Evolutionary conservation across 1,140 invertebrate species (phyloP), one percentile per base, ranked within the genome.

Genomic region (Lordiphosa clarofinis): DNA sequence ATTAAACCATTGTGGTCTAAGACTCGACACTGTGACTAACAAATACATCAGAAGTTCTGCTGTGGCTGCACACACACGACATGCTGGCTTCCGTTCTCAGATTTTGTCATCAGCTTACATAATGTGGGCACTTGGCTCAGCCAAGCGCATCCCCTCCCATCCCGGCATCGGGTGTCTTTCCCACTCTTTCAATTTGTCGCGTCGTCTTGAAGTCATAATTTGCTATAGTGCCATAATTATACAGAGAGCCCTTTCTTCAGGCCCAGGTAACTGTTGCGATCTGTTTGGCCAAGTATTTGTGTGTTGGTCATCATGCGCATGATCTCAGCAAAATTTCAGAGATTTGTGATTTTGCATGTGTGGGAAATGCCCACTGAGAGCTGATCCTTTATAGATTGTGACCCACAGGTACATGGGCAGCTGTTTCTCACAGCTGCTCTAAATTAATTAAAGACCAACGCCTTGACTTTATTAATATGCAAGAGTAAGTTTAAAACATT

Each of bases 131-230:
- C 39, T 33, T 38, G 38, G 62, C 46, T 59, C 64, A 79, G 15
- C 66, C 39, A 65, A 74, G 75, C 65, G 70, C 52, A 61, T 68
- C 58, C 63, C 63, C 13, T 71, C 65, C 66, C 56, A 61, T 68
- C 58, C 63, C 63, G 13, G 67, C 70, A 46, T 54, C 50, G 53
- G 50, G 49, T 53, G 50, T 60, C 65, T 69, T 73, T 55, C 63
- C 64, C 59, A 54, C 69, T 74, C 75, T 79, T 79, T 79, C 65
- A 81, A 81, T 81, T 67, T 74, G 71, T 81, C 71, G 62, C 71
- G n/a, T n/a, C n/a, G n/a, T n/a, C n/a, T 54, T 54, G 52, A 5
- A 31, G 28, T 31, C 28, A 31, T 54, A 54, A 52, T n/a, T 52
- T 52, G 21, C 36, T 21, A n/a, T 52, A 15, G 4, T 6, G n/a